Evolutionary conservation across 2,797 vertebrate genomes (phyloP).

Genomic region (Peromyscus nudipes): DNA sequence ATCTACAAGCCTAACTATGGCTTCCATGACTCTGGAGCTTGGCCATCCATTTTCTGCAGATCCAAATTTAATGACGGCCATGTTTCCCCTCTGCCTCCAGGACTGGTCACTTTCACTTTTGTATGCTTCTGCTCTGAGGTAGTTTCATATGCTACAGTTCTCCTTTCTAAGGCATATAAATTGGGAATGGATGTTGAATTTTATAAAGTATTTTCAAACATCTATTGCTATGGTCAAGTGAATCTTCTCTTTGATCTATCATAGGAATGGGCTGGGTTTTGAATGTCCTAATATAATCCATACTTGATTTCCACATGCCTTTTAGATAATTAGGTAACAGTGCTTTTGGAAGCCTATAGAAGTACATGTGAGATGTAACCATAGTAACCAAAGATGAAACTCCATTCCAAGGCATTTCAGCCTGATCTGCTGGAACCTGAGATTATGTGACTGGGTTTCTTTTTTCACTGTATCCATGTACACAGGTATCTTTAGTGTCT

Average conservation of each 20-base stretch:
- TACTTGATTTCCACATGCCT: background rate
- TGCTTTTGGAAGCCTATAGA: background rate
- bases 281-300: background rate
- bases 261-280: background rate
- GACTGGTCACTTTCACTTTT: background rate
- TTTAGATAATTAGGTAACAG: background rate
- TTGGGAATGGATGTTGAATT: background rate
- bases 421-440: background rate
- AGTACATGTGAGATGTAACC: background rate
- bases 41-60: background rate
- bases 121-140: background rate
- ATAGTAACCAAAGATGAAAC: background rate
- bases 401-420: background rate
- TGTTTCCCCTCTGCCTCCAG: background rate
- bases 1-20: background rate
- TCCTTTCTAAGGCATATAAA: background rate
- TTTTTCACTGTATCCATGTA: background rate
- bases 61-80: background rate
- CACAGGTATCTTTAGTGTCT: background rate
- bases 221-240: background rate
- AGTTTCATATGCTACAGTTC: background rate
- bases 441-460: background rate
- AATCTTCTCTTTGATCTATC: background rate
- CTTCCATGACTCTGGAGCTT: background rate
- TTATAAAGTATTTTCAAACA: conserved; percentile 37